Evolutionary conservation across 1,140 invertebrate species (phyloP).

Genomic region (Drosophila hydei): DNA sequence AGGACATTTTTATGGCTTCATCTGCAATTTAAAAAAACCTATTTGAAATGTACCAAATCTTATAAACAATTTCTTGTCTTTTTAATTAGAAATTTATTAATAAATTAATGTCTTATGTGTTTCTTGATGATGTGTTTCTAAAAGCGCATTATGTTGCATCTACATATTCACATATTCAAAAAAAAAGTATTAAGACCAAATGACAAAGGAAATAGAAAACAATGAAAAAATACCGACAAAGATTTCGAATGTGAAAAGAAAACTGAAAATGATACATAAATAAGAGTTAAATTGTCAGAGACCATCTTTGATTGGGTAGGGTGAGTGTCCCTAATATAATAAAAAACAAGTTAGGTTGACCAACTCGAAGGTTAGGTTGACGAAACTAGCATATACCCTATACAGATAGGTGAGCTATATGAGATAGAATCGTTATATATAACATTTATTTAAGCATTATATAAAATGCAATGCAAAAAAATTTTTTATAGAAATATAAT

Average conservation of each 20-base stretch:
- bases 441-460: too few species aligned
- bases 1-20: too few species aligned
- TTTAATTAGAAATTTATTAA: slow-evolving; percentile 13
- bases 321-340: not conserved
- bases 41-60: not conserved
- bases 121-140: slow-evolving; percentile 20
- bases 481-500: too few species aligned
- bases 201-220: slow-evolving; percentile 3
- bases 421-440: too few species aligned
- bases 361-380: not conserved
- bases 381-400: too few species aligned
- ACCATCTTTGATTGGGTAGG: not conserved
- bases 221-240: slow-evolving; percentile 2
- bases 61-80: not conserved
- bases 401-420: too few species aligned
- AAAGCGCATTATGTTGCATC: slow-evolving; percentile 2
- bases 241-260: slow-evolving; percentile 6
- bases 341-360: not conserved
- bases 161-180: not conserved
- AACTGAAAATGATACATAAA: not conserved
- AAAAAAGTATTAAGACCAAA: slow-evolving; percentile 9
- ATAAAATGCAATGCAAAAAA: too few species aligned
- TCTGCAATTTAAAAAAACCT: too few species aligned
- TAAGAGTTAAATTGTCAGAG: not conserved
- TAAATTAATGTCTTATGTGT: slow-evolving; percentile 31